These are phyloP conservation scores for Sebastes vulpes DNA, from an alignment of 2,797 vertebrate genomes.

Conservation along the genomic window DNA sequence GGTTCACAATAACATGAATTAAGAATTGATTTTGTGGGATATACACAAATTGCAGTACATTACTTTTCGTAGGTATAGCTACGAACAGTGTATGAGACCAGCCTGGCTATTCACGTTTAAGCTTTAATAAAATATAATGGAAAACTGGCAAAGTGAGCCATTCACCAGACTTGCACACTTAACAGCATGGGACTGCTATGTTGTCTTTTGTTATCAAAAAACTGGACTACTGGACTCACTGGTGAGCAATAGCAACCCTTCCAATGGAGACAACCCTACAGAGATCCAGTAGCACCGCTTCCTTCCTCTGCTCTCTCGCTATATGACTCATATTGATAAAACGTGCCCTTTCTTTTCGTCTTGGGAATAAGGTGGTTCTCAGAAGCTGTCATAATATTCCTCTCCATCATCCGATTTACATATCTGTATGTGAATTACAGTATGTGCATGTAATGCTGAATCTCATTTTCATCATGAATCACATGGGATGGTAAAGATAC, in stretches of 20 bases:
- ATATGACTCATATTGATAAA: background rate
- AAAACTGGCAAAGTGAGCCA: background rate
- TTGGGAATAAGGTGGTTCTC: background rate
- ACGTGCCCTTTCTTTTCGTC: background rate
- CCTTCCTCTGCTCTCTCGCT: background rate
- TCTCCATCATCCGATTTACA: background rate
- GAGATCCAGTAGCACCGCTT: background rate
- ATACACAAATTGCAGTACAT: too few relatives aligned
- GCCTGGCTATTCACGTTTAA: background rate
- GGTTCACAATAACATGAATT: too few relatives aligned
- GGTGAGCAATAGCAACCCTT: background rate
- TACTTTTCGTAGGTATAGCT: too few relatives aligned
- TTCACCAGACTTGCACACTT: too few relatives aligned
- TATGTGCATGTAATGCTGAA: background rate
- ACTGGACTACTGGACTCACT: background rate
- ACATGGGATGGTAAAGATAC: background rate
- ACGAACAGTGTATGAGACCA: too few relatives aligned
- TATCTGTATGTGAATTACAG: background rate
- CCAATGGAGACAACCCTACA: background rate
- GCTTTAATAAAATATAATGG: background rate
- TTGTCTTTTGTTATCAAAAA: background rate
- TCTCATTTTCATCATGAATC: slow-evolving; percentile 3
- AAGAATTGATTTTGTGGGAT: too few relatives aligned
- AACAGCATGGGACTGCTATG: background rate
- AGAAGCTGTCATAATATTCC: background rate